Conservation (phyloP, 2,113 vertebrate species). For the Genyomyrus donnyi region DNA sequence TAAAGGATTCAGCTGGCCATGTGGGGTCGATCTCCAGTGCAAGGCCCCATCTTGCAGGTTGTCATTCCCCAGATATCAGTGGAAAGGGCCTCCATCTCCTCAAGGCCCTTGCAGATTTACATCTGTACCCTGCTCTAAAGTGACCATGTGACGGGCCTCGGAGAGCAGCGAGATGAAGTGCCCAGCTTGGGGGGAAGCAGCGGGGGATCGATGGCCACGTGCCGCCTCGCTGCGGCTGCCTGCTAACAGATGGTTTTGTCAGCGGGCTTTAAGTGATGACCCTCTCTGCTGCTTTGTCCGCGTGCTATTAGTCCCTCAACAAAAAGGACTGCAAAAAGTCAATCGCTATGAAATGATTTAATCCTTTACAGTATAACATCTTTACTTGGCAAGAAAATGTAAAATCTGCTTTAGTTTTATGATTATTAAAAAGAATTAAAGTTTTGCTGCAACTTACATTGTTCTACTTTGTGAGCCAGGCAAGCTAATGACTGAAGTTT, state of each 20-base stretch:
- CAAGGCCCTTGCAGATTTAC: constrained; percentile 13
- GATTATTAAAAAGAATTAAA: not conserved
- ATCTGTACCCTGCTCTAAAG: constrained; percentile 24
- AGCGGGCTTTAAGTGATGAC: constrained; percentile 24
- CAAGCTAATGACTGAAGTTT: not conserved
- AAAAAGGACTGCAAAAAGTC: constrained; percentile 5
- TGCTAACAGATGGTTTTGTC: constrained; percentile 35
- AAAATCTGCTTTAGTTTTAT: not conserved
- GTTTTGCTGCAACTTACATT: not conserved
- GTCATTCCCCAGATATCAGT: not conserved
- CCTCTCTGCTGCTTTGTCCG: not conserved
- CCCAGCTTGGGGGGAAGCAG: not conserved
- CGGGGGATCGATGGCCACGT: constrained; percentile 18
- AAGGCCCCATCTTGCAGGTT: not conserved
- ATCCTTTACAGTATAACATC: not conserved
- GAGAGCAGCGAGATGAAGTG: constrained; percentile 21
- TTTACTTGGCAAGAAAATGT: not conserved
- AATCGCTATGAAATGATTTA: constrained; percentile 6
- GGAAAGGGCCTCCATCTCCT: not conserved
- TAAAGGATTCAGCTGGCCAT: not conserved
- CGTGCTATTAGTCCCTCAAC: constrained; percentile 5
- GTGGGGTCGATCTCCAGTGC: not conserved
- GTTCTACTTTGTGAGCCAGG: not conserved
- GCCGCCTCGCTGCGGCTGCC: constrained; percentile 17
- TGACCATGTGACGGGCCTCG: constrained; percentile 24